Evolutionary conservation across 1,140 invertebrate genomes (phyloP), one percentile per base, ranked within the genome.

Genomic region (Drosophila rhopaloa): DNA sequence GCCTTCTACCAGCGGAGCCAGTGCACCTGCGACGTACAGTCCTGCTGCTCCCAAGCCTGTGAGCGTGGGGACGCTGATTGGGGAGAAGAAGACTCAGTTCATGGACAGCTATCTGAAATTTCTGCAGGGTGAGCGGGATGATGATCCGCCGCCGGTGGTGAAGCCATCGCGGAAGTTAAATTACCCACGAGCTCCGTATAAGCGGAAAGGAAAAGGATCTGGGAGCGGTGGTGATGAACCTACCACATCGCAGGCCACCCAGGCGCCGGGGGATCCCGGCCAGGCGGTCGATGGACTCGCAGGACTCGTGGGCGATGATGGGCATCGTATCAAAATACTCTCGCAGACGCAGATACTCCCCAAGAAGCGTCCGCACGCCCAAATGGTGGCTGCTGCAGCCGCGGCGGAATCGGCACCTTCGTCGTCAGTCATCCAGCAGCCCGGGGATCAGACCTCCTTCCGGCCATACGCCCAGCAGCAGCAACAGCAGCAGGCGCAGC

Each of bases 31-130:
- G 4, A 7, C 81, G 7, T 58, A 62, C 48, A 66, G 55, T 58
- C 54, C 71, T 27, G 60, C 80, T n/a, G 55, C 62, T 44, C 91
- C 91, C 91, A 92, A 95, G 94, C 92, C 93, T 91, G 81, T 93
- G 90, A 89, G 93, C 92, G 79, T 93, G 93, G 66, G 93, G 93
- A 76, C 95, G 93, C 91, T 95, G 94, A 91, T 91, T 43, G 90
- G 90, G 37, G 91, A 95, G 94, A 76, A 92, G 76, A 95, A 95
- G 77, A 94, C 95, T 32, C 95, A 96, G 63, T 97, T 97, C 91
- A 97, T 97, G 96, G 96, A 95, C 76, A 97, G 96, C 92, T 97
- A 96, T 93, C 93, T 97, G 43, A 97, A 96, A 90, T 97, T 97
- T 92, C 93, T 97, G 76, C 96, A 97, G 93, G 96, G 96, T 51